Percentiles rank a stretch among this genome's conserved stretches.
These are phyloP conservation scores for Ectemnius lituratus DNA, from an alignment of 2,888 invertebrate species.

Conservation along the genomic window DNA sequence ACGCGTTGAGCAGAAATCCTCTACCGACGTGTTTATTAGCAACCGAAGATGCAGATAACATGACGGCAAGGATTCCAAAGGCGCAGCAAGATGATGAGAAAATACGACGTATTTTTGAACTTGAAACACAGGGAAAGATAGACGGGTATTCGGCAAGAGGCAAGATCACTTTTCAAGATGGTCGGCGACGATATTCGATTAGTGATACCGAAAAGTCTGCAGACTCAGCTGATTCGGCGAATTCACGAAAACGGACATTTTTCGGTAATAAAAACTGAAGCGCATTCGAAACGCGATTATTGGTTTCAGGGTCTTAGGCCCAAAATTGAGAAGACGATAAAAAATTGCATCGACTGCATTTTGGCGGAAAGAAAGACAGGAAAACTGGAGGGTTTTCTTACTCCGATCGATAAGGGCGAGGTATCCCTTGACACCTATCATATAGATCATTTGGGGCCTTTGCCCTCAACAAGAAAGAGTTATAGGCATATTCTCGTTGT, in stretches of 20 bases:
- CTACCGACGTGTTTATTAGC: not conserved
- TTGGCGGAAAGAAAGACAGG: too few relatives aligned
- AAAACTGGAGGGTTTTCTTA: not conserved
- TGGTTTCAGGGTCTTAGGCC: not conserved
- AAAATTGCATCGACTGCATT: too few relatives aligned
- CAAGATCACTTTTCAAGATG: not conserved
- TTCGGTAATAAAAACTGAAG: slow-evolving; percentile 7
- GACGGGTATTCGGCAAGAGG: not conserved
- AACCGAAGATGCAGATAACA: not conserved
- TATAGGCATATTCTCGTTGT: too few relatives aligned
- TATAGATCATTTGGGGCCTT: slow-evolving; percentile 10
- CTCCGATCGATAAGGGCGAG: not conserved
- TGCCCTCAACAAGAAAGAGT: not conserved
- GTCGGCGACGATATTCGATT: not conserved
- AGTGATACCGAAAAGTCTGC: slow-evolving; percentile 5
- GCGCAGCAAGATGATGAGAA: slow-evolving; percentile 6
- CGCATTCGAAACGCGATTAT: not conserved
- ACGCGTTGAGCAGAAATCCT: slow-evolving; percentile 9
- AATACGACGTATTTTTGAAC: not conserved
- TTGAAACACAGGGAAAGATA: not conserved
- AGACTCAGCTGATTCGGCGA: not conserved
- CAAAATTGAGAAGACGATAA: too few relatives aligned
- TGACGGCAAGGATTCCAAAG: not conserved
- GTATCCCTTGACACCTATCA: not conserved
- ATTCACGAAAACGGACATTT: slow-evolving; percentile 12